Base-by-base conservation (phyloP, 2,797 vertebrate species). In the Chelidonichthys spinosus region DNA sequence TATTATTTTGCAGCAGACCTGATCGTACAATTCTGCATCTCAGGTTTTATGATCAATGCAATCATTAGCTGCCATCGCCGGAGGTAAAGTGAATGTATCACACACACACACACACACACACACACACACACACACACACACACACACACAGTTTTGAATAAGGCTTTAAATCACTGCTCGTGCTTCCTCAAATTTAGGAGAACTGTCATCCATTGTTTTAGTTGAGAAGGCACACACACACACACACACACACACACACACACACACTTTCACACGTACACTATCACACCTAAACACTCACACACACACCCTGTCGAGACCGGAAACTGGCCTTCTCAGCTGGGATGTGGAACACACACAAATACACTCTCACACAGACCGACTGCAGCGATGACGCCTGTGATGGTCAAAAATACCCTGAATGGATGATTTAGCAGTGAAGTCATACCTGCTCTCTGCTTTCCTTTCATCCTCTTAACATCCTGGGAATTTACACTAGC, bases 301-400 rank as follows among this genome's bases (percentile, higher is more conserved):
- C 52, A 54, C 6, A 35, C 52, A 63, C 44, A 63, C 35, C 5
- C 15, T 54, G 52, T 74, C 18, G 44, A 66, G 75, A 86, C 79
- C 76, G 81, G 87, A 90, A 89, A 71, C 81, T 68, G 66, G 82
- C 71, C 66, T 55, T 81, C 82, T 90, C 84, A 86, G 89, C 90
- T 90, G 87, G 63, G 89, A 90, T 87, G 81, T 85, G 86, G 84
- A 89, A 88, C 82, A 84, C 85, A 80, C 84, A 89, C 72, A 85
- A 82, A 85, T 78, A 79, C 76, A 63, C 76, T 76, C 79, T 80
- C 84, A 78, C 82, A 90, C 83, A 72, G 80, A 85, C 87, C 81
- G 68, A 90, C 86, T 85, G 89, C 79, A 50, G 86, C 17, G 74
- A 89, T 93, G 92, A 93, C 87, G 90, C 69, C 72, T 75, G 86